These are phyloP conservation scores for Standfussiana lucernea DNA, from an alignment of 2,888 invertebrate genomes.

Conservation along the genomic window DNA sequence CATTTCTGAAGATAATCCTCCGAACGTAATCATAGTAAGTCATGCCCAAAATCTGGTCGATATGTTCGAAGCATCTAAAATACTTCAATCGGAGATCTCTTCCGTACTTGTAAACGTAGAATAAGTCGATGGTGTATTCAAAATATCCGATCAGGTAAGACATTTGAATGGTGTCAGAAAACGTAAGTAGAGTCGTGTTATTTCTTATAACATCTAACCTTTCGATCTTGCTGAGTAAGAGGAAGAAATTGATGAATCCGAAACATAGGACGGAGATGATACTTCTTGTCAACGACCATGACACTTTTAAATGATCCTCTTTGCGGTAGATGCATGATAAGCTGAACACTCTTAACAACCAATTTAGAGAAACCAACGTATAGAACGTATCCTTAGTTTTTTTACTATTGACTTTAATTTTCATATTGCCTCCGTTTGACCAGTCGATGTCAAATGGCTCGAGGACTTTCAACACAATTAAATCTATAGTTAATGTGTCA, in stretches of 20 bases:
- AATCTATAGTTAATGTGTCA: not conserved
- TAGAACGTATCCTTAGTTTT: slow-evolving; percentile 49
- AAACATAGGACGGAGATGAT: slow-evolving; percentile 31
- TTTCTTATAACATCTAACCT: slow-evolving; percentile 4
- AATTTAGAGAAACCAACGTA: slow-evolving; percentile 48
- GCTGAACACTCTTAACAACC: slow-evolving; percentile 39
- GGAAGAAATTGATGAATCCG: slow-evolving; percentile 35
- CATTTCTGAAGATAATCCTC: slow-evolving; percentile 33
- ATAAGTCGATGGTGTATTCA: slow-evolving; percentile 64
- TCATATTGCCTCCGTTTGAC: slow-evolving; percentile 27
- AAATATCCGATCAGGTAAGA: slow-evolving; percentile 56
- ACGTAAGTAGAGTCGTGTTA: slow-evolving; percentile 31
- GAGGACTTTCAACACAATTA: not conserved
- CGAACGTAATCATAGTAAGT: slow-evolving; percentile 60
- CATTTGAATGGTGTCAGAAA: slow-evolving; percentile 55
- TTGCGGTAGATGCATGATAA: slow-evolving; percentile 50
- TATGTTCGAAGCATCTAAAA: slow-evolving; percentile 54
- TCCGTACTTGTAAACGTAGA: slow-evolving; percentile 61
- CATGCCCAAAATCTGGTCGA: slow-evolving; percentile 64
- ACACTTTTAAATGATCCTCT: slow-evolving; percentile 15
- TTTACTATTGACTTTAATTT: slow-evolving; percentile 37
- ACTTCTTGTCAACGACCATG: slow-evolving; percentile 36
- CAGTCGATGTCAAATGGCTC: slow-evolving; percentile 5
- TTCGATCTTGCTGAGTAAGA: slow-evolving; percentile 43
- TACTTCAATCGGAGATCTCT: slow-evolving; percentile 58